Evolutionary conservation across 2,888 invertebrate genomes (phyloP).

Genomic region (Caenorhabditis parvicauda): DNA sequence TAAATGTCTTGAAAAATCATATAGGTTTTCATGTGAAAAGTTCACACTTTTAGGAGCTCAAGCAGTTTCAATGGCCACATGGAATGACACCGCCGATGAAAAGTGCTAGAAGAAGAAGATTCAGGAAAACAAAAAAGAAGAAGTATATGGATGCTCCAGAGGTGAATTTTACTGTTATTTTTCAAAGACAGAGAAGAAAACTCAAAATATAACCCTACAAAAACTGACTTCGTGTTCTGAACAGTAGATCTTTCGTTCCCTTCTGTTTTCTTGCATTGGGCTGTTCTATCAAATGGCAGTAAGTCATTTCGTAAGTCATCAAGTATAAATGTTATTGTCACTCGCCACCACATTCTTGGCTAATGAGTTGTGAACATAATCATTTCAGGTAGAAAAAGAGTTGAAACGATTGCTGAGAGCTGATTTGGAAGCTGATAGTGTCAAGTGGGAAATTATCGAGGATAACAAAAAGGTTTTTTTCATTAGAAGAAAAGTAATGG

Average conservation of each 20-base stretch:
- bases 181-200: not conserved
- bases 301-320: too few species aligned
- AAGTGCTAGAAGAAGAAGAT: conserved; percentile 80
- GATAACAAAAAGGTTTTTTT: too few species aligned
- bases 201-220: too few species aligned
- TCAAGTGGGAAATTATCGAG: conserved; percentile 55
- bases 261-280: too few species aligned
- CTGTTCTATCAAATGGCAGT: too few species aligned
- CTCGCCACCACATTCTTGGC: too few species aligned
- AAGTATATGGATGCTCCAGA: conserved; percentile 69
- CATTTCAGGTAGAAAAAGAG: conserved; percentile 70
- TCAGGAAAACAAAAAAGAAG: conserved; percentile 72
- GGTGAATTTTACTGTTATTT: conserved; percentile 5
- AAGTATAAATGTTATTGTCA: too few species aligned
- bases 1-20: not conserved
- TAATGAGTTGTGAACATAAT: not conserved
- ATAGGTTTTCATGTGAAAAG: not conserved
- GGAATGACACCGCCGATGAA: conserved; percentile 92
- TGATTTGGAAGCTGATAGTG: conserved; percentile 53
- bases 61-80: conserved; percentile 89
- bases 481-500: too few species aligned
- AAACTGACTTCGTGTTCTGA: too few species aligned
- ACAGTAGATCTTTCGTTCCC: too few species aligned
- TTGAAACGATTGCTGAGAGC: conserved; percentile 79
- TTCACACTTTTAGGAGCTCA: conserved; percentile 72